A percentile compares a stretch with the other conserved stretches of the same genome.
phyloP scores from a whole-genome alignment of 1,140 invertebrate genomes.

The Aphaenogaster floridana region DNA sequence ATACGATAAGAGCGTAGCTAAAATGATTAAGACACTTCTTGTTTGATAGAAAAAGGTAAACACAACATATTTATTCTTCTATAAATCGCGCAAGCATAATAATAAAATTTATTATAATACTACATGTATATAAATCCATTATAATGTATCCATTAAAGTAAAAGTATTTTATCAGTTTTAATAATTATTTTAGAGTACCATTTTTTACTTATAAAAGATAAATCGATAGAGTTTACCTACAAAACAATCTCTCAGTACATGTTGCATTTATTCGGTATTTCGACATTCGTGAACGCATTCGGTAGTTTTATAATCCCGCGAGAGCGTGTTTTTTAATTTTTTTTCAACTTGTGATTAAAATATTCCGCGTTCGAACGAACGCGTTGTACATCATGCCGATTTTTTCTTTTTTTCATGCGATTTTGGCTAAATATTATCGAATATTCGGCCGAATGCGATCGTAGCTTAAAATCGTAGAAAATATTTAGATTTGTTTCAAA shows the following conservation, averaged over 20 bases:
- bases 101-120: not conserved
- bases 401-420: not conserved
- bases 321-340: slow-evolving; percentile 3
- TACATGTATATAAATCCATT: not conserved
- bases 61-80: not conserved
- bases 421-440: slow-evolving; percentile 24
- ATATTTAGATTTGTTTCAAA: slow-evolving; percentile 23
- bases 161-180: not conserved
- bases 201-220: not conserved
- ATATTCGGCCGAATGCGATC: not conserved
- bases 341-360: slow-evolving; percentile 39
- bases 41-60: not conserved
- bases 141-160: not conserved
- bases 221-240: slow-evolving; percentile 10
- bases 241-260: not conserved
- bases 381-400: slow-evolving; percentile 21
- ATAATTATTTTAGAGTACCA: not conserved
- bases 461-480: slow-evolving; percentile 3
- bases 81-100: not conserved
- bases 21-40: not conserved
- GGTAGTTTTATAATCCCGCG: slow-evolving; percentile 9
- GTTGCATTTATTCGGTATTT: not conserved
- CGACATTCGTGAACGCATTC: slow-evolving; percentile 15
- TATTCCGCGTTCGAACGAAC: slow-evolving; percentile 20
- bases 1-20: not conserved